Evolutionary conservation across 2,113 vertebrate genomes (phyloP).

Genomic region (Oxygymnocypris stewartii): DNA sequence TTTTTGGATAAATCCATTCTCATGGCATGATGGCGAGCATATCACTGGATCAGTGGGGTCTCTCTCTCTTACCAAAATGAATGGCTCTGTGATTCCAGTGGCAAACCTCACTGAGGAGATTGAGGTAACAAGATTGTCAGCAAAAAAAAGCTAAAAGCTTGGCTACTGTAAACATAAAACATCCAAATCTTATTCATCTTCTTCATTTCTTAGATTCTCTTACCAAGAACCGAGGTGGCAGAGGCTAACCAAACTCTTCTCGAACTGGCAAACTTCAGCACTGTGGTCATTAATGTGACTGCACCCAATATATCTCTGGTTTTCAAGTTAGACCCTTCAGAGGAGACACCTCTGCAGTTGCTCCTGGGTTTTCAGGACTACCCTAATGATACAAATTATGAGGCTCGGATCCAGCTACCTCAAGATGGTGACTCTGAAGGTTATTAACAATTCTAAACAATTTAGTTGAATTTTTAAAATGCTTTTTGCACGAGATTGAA

Average conservation of each 20-base stretch:
- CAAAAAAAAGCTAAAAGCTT: not conserved
- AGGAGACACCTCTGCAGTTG: slow-evolving; percentile 75
- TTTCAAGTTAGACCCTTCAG: slow-evolving; percentile 82
- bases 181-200: not conserved
- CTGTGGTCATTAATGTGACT: slow-evolving; percentile 82
- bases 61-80: slow-evolving; percentile 78
- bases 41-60: slow-evolving; percentile 84
- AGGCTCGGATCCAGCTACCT: slow-evolving; percentile 77
- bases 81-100: slow-evolving; percentile 80
- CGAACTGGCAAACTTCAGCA: slow-evolving; percentile 79
- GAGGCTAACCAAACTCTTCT: slow-evolving; percentile 77
- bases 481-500: not conserved
- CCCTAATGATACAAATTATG: slow-evolving; percentile 79
- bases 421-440: slow-evolving; percentile 69
- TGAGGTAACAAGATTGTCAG: slow-evolving; percentile 73
- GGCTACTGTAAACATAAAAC: not conserved
- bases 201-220: slow-evolving; percentile 77
- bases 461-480: not conserved
- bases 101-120: slow-evolving; percentile 82
- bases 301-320: slow-evolving; percentile 79
- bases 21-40: slow-evolving; percentile 68
- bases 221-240: slow-evolving; percentile 74
- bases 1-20: slow-evolving; percentile 85
- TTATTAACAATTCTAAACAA: slow-evolving; percentile 59
- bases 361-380: slow-evolving; percentile 81